Evolutionary conservation across 2,113 vertebrate species (phyloP).

Genomic region (Nyctibius bracteatus): DNA sequence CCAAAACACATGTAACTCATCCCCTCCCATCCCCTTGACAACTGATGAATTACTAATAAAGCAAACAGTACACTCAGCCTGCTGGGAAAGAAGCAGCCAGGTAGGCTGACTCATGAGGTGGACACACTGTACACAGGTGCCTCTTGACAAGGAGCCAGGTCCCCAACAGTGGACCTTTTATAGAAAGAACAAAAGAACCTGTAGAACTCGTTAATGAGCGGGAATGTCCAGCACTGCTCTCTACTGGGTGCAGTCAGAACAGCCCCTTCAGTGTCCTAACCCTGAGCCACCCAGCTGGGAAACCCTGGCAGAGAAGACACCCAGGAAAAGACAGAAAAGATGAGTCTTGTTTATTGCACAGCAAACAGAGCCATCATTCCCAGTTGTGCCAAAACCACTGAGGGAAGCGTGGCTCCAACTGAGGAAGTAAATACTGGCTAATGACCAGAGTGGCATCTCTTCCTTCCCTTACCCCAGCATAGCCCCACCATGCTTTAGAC

Average conservation of each 20-base stretch:
- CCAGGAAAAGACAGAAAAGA: not conserved
- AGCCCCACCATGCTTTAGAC: not conserved
- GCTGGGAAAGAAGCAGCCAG: not conserved
- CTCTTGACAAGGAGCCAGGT: not conserved
- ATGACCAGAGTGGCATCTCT: not conserved
- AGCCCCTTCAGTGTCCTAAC: not conserved
- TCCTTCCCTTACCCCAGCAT: not conserved
- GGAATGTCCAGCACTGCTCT: not conserved
- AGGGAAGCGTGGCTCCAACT: not conserved
- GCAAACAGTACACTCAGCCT: not conserved
- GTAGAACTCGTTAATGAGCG: not conserved
- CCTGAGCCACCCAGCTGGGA: not conserved
- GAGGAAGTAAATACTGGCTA: not conserved
- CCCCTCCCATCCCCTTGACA: not conserved
- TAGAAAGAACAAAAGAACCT: not conserved
- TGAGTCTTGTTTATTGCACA: not conserved
- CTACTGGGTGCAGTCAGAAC: not conserved
- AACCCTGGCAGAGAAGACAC: not conserved
- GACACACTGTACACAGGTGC: not conserved
- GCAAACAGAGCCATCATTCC: not conserved
- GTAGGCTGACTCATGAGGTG: not conserved
- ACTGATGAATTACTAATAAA: not conserved
- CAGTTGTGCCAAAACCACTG: not conserved
- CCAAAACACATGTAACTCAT: not conserved
- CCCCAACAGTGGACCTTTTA: not conserved